These are phyloP conservation scores for Seira ritae DNA, from an alignment of 2,888 invertebrate species.

Conservation along the genomic window DNA sequence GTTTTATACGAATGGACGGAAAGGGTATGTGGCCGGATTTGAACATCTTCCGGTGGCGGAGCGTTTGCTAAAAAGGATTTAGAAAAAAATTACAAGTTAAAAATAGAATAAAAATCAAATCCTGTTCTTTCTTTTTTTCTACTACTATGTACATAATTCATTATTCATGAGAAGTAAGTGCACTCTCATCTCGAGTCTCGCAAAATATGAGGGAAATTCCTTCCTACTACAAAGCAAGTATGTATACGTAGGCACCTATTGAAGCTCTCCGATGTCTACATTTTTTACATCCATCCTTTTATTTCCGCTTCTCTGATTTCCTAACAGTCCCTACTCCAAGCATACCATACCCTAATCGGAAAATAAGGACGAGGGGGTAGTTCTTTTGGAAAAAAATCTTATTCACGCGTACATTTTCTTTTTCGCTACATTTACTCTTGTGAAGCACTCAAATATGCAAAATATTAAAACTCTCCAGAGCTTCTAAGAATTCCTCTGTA, in stretches of 20 bases:
- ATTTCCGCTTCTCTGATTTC: neutral
- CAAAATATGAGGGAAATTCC: no score
- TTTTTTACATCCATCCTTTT: neutral
- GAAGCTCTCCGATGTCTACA: neutral
- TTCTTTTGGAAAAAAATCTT: neutral
- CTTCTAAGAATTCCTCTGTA: neutral
- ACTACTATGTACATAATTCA: slow-evolving; percentile 2
- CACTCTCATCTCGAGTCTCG: neutral
- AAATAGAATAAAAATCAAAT: neutral
- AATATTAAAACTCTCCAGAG: neutral
- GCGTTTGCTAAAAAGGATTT: slow-evolving; percentile 77
- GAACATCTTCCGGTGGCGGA: slow-evolving; percentile 79
- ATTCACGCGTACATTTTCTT: neutral
- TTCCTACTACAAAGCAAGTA: no score
- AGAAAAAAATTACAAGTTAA: slow-evolving; percentile 32
- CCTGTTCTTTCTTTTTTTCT: neutral
- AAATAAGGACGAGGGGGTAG: neutral
- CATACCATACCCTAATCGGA: no score
- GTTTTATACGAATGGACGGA: slow-evolving; percentile 98
- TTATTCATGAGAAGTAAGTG: slow-evolving; percentile 11
- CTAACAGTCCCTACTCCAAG: neutral
- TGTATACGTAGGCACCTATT: no score
- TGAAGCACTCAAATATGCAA: neutral
- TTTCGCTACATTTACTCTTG: neutral
- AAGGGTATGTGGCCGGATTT: slow-evolving; percentile 89